phyloP scores from a whole-genome alignment of 2,888 invertebrate species.

The Tuberolachnus salignus region DNA sequence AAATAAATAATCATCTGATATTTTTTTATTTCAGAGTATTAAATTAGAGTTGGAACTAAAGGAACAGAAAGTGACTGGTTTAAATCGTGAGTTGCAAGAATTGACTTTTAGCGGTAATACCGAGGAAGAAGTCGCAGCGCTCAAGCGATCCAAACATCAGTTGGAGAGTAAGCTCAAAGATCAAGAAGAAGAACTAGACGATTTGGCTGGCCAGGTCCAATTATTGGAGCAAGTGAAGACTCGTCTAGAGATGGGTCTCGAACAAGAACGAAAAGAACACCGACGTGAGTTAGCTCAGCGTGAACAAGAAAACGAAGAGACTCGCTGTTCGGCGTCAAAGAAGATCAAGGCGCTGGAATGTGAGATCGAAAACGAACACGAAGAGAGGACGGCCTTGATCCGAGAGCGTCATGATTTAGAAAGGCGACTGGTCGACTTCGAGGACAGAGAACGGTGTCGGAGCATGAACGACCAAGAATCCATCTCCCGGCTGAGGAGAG shows the following conservation, averaged over 20 bases:
- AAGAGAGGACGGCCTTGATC: constrained; percentile 82
- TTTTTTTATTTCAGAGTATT: constrained; percentile 70
- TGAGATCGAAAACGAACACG: constrained; percentile 91
- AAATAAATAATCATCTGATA: neutral
- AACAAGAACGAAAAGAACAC: constrained; percentile 89
- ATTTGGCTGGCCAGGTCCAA: constrained; percentile 88
- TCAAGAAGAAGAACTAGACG: constrained; percentile 93
- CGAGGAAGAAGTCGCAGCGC: constrained; percentile 82
- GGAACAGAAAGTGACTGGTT: constrained; percentile 80
- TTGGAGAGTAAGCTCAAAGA: constrained; percentile 83
- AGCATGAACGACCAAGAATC: constrained; percentile 76
- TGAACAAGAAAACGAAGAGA: constrained; percentile 93
- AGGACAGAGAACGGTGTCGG: constrained; percentile 77
- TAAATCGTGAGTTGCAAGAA: constrained; percentile 85
- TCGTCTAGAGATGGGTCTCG: constrained; percentile 89
- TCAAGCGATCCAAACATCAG: constrained; percentile 84
- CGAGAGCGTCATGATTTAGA: constrained; percentile 92
- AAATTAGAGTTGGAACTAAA: constrained; percentile 87
- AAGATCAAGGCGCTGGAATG: constrained; percentile 90
- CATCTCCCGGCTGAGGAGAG: constrained; percentile 78
- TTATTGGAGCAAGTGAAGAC: constrained; percentile 91
- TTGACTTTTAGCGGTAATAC: constrained; percentile 79
- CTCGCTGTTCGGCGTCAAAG: constrained; percentile 86
- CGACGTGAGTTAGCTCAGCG: constrained; percentile 86
- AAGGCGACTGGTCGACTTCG: constrained; percentile 78